Conservation (phyloP, 2,888 invertebrate species). For the Pimpla rufipes region DNA sequence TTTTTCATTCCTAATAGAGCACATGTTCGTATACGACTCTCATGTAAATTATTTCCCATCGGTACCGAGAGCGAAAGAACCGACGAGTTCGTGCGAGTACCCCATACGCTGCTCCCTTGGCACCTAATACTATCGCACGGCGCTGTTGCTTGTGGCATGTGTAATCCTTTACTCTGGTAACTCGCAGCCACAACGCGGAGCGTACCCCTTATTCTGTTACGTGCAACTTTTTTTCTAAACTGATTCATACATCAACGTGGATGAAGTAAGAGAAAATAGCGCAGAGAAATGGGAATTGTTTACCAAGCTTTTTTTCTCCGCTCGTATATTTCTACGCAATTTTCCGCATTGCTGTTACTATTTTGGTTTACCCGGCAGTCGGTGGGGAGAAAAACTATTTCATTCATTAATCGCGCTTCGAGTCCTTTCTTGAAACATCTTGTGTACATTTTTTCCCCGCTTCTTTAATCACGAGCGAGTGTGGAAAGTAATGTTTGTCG, state of each 20-base stretch:
- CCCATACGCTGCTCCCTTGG: slow-evolving; percentile 22
- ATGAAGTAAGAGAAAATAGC: neutral
- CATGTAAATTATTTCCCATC: slow-evolving; percentile 72
- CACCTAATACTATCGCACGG: slow-evolving; percentile 22
- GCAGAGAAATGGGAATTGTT: neutral
- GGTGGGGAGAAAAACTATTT: neutral
- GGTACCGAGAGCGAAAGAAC: slow-evolving; percentile 32
- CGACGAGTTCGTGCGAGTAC: neutral
- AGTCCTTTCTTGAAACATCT: neutral
- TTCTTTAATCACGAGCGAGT: too few relatives aligned
- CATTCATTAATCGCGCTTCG: neutral
- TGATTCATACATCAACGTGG: slow-evolving; percentile 42
- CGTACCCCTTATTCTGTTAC: slow-evolving; percentile 44
- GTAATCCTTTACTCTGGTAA: slow-evolving; percentile 47
- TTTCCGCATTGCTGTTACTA: neutral
- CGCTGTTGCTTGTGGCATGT: slow-evolving; percentile 6
- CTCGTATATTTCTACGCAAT: neutral
- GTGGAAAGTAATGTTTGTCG: too few relatives aligned
- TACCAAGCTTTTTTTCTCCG: neutral
- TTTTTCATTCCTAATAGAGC: slow-evolving; percentile 63
- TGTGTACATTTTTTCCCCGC: too few relatives aligned
- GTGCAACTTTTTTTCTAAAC: slow-evolving; percentile 13
- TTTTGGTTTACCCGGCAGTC: neutral
- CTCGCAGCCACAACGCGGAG: slow-evolving; percentile 1
- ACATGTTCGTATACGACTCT: slow-evolving; percentile 57